Conservation (phyloP, 2,113 vertebrate genomes). For the Sapajus apella region DNA sequence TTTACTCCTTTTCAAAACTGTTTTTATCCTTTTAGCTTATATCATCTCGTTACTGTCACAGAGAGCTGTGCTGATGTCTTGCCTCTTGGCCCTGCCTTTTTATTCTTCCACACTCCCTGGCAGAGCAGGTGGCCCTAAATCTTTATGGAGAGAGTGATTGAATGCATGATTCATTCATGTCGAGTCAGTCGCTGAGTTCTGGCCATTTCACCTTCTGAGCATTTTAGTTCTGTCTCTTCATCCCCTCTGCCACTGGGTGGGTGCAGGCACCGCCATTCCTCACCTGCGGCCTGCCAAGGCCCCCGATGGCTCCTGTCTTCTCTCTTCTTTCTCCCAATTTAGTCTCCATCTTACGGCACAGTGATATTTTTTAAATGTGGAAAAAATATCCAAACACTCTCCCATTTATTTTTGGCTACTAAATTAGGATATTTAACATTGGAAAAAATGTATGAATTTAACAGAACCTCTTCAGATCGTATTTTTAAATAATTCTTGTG, state of each 20-base stretch:
- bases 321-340: neutral
- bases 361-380: conserved; percentile 1
- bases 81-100: neutral
- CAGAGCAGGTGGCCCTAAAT: neutral
- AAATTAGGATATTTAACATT: neutral
- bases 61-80: neutral
- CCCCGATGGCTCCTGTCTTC: neutral
- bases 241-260: rapidly evolving
- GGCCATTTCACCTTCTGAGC: neutral
- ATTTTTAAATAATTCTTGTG: neutral
- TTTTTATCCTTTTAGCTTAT: conserved; percentile 11
- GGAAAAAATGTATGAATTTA: neutral
- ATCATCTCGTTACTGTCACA: neutral
- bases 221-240: neutral
- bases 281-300: neutral
- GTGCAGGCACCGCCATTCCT: neutral
- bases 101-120: neutral
- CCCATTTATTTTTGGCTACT: neutral
- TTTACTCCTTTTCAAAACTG: conserved; percentile 1
- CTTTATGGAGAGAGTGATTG: neutral
- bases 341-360: neutral
- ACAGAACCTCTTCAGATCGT: neutral
- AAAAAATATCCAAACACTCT: neutral
- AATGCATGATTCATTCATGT: neutral
- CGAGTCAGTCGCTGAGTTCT: neutral